Evolutionary conservation across 2,888 invertebrate genomes (phyloP).

Genomic region (Xanthorhoe spadicearia): DNA sequence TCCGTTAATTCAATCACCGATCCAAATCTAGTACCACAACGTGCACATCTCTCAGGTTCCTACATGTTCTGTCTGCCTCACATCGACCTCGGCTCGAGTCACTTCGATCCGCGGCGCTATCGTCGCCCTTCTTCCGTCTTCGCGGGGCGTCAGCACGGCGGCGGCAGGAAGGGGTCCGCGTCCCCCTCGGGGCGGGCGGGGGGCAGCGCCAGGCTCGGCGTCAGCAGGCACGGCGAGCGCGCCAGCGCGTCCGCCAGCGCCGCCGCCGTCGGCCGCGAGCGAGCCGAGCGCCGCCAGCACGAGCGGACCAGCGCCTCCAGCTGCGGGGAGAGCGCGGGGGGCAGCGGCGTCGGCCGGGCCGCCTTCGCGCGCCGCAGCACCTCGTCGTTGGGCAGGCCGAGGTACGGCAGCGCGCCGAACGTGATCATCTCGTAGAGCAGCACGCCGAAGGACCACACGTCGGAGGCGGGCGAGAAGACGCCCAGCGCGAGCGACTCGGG

Average conservation of each 20-base stretch:
- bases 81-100: too few relatives aligned
- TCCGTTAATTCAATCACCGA: too few relatives aligned
- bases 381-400: slow-evolving; percentile 93
- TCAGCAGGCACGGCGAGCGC: slow-evolving; percentile 19
- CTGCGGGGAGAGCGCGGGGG: slow-evolving; percentile 90
- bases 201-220: slow-evolving; percentile 38
- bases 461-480: slow-evolving; percentile 93
- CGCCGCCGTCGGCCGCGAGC: slow-evolving; percentile 36
- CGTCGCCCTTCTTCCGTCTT: too few relatives aligned
- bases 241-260: slow-evolving; percentile 22
- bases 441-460: slow-evolving; percentile 96
- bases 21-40: too few relatives aligned
- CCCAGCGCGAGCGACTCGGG: slow-evolving; percentile 94
- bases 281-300: slow-evolving; percentile 7
- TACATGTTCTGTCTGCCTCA: too few relatives aligned
- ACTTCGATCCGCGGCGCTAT: too few relatives aligned
- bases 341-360: slow-evolving; percentile 90
- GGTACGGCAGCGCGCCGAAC: slow-evolving; percentile 96
- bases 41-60: too few relatives aligned
- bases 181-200: slow-evolving; percentile 54
- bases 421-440: slow-evolving; percentile 95
- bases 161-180: slow-evolving; percentile 55
- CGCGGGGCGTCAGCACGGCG: slow-evolving; percentile 9
- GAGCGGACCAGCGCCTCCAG: slow-evolving; percentile 58
- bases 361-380: slow-evolving; percentile 92